These are phyloP conservation scores for Sclerurus mexicanus DNA, from an alignment of 2,113 vertebrate species.

Conservation along the genomic window DNA sequence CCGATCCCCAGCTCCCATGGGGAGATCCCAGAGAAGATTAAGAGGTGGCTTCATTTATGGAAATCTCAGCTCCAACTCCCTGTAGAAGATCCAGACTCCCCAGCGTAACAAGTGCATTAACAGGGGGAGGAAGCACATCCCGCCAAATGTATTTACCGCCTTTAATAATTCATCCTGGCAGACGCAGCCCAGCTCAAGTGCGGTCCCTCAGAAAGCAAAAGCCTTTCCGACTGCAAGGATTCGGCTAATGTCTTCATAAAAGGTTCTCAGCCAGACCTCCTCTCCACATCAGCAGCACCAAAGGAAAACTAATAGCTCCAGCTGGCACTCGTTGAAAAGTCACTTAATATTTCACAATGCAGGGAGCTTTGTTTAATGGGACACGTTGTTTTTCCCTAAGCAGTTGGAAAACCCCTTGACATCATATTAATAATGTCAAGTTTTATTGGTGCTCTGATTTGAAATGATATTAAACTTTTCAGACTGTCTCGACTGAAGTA, in stretches of 20 bases:
- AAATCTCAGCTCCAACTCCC: background rate
- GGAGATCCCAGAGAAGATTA: background rate
- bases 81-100: background rate
- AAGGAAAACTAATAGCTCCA: constrained; percentile 72
- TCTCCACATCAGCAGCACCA: constrained; percentile 13
- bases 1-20: fast-evolving
- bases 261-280: constrained; percentile 52
- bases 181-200: background rate
- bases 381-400: constrained; percentile 73
- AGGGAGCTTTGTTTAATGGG: constrained; percentile 71
- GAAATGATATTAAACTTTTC: constrained; percentile 80
- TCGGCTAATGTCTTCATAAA: constrained; percentile 46
- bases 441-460: constrained; percentile 77
- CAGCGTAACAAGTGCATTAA: background rate
- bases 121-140: background rate
- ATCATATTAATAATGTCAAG: constrained; percentile 79
- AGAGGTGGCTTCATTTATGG: background rate
- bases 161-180: constrained; percentile 65
- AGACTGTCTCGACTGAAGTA: constrained; percentile 69
- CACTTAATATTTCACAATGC: constrained; percentile 73
- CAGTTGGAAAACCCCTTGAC: constrained; percentile 71
- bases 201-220: constrained; percentile 1
- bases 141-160: background rate
- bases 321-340: constrained; percentile 72
- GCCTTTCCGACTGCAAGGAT: constrained; percentile 10